phyloP scores from a whole-genome alignment of 2,888 invertebrate species.

The Agriopis marginaria region DNA sequence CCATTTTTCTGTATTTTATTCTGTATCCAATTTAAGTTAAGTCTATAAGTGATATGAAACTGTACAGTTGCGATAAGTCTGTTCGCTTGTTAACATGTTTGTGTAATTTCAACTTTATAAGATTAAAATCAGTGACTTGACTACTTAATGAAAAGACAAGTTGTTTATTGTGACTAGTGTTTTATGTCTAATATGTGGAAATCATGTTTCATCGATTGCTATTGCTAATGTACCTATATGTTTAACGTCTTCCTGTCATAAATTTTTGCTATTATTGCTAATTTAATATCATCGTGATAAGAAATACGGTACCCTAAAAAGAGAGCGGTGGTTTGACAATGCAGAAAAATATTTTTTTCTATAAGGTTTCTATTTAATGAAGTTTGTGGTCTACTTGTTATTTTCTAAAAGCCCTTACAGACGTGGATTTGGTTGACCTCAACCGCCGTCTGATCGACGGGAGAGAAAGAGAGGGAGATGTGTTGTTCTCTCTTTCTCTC shows the following conservation, averaged over 20 bases:
- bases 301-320: background rate
- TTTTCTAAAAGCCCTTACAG: no score
- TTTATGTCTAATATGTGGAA: constrained; percentile 38
- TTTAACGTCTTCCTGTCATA: constrained; percentile 17
- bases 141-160: constrained; percentile 63
- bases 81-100: constrained; percentile 57
- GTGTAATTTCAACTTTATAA: constrained; percentile 51
- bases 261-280: constrained; percentile 5
- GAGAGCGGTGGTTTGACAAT: constrained; percentile 25
- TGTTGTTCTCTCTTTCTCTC: background rate
- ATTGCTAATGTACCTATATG: constrained; percentile 8
- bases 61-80: constrained; percentile 34
- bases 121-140: constrained; percentile 55
- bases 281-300: background rate
- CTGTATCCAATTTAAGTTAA: constrained; percentile 8
- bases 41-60: constrained; percentile 17
- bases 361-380: constrained; percentile 6
- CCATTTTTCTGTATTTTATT: background rate
- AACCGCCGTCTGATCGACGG: no score
- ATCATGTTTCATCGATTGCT: constrained; percentile 25
- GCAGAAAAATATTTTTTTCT: background rate
- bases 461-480: background rate
- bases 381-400: background rate
- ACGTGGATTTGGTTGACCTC: no score
- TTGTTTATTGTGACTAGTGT: constrained; percentile 63